Evolutionary conservation across 2,888 invertebrate species (phyloP).

Genomic region (Cryptops parisi): DNA sequence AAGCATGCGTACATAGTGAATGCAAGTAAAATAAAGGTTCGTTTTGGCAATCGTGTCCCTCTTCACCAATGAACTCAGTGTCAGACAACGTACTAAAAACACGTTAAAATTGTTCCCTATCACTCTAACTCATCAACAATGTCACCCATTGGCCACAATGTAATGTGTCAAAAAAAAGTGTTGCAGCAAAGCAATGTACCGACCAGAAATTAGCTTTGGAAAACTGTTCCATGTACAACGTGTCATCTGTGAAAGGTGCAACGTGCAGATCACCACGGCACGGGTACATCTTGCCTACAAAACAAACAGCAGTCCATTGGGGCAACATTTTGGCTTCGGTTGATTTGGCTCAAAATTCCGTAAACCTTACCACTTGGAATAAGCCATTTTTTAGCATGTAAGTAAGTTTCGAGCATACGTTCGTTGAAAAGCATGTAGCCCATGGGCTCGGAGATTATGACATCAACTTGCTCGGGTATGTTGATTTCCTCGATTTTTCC

Average conservation of each 20-base stretch:
- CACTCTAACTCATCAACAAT: too few species aligned
- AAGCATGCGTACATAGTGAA: too few species aligned
- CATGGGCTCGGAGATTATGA: constrained; percentile 98
- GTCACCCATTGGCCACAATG: too few species aligned
- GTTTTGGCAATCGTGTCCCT: too few species aligned
- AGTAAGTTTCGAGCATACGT: constrained; percentile 94
- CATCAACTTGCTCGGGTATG: constrained; percentile 86
- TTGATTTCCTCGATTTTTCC: constrained; percentile 98
- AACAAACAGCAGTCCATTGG: constrained; percentile 11
- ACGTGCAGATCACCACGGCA: constrained; percentile 92
- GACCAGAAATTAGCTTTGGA: constrained; percentile 97
- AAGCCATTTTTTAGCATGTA: constrained; percentile 97
- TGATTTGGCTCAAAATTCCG: not conserved
- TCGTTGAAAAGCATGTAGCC: constrained; percentile 99
- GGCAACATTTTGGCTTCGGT: not conserved
- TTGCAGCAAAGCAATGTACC: too few species aligned
- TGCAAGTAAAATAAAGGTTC: not conserved
- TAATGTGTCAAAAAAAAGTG: too few species aligned
- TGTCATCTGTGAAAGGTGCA: constrained; percentile 95
- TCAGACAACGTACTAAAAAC: too few species aligned
- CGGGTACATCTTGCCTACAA: constrained; percentile 86
- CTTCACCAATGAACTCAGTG: too few species aligned
- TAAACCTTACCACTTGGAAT: constrained; percentile 46
- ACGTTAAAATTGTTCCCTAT: too few species aligned
- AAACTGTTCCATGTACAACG: constrained; percentile 93